Base-by-base conservation (phyloP, 1,140 invertebrate species). In the Drosophila trapezifrons region DNA sequence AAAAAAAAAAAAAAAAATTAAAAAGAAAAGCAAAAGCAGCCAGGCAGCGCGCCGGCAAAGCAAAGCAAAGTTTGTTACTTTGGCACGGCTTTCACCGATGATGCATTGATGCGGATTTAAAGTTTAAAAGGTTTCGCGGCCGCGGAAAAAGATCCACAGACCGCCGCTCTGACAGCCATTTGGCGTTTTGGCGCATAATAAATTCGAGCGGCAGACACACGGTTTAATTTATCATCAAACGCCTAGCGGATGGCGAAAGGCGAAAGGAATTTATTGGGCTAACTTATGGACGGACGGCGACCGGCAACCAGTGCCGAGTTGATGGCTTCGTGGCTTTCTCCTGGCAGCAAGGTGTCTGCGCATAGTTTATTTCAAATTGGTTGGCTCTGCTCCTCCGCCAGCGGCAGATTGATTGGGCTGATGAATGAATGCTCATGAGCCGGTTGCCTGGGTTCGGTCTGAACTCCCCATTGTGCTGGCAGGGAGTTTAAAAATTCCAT, bases 161-260 rank as follows among this genome's bases (percentile, higher is more conserved):
- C 27, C 65, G 46, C 18, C 8, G 54, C 42, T 55, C 83, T 87
- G 80, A 89, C 84, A 87, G 83, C 80, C 79, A 75, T 87, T 87
- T 87, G 84, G 83, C 84, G 80, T 87, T 87, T 87, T 87, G 84
- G 83, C 84, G 83, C 83, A 86, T 87, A 89, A 87, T 87, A 87
- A 87, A 87, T 87, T 86, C 79, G 83, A 83, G 76, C 79, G 76
- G 84, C 70, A 89, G 85, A 84, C 85, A 80, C 69, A 80, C 60
- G 76, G 83, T 87, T 87, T 89, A 87, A 87, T 87, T 87, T 87
- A 87, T 87, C 83, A 87, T 86, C 83, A 86, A 86, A 86, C 52
- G 63, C 40, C 63, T 67, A 71, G 82, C 78, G 70, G 46, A 52
- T 64, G 66, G 63, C 74, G 84, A 77, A 79, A 79, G 67, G 76